Base-by-base conservation (phyloP, 2,888 invertebrate species). In the Andrena chrysosceles region DNA sequence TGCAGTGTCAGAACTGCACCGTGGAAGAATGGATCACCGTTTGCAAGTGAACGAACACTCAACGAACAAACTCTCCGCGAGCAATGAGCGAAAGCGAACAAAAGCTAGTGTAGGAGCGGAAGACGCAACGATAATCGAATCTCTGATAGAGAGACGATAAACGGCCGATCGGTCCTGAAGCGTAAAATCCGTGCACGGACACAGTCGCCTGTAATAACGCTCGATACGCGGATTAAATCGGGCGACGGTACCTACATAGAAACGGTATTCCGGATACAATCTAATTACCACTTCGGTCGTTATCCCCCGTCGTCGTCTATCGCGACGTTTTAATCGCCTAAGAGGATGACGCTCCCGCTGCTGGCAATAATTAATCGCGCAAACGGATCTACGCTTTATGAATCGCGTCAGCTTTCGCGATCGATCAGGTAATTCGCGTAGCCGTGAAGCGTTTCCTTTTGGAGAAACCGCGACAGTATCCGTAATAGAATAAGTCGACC, bases 21-120 rank as follows among this genome's bases (percentile, higher is more conserved):
- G 95, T 97, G 78, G 97, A 98, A 90, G 97, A 97, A 92, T 98
- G 98, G 97, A 96, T 98, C 83, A 97, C 98, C 86, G 97, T 98
- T 90, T 99, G 99, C 95, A 98, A 98, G 95, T 98, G 95, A 95
- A 68, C 7, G 29, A 3, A 2, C 63, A 20, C 63, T 31, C 48
- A 48, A 35, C 42, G 33, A 62, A 26, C 56, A 56, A 52, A n/a
- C 20, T 52, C 20, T 20, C 8, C 52, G 52, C 42, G 42, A 42
- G 42, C 16, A 42, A 42, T 16, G 20, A 8, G 52, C 52, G 20
- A 20, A 8, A n/a, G 52, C 52, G 52, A 52, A 33, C 8, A 6
- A 31, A 0, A 29, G 31, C 31, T 20, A 31, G 13, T 3, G 3
- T 31, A 52, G 10, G 26, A 29, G 42, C 8, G 26, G 6, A 8